Evolutionary conservation across 35 echinoderm and acorn worm species (phyloP).

Genomic region (Amphiura filiformis): DNA sequence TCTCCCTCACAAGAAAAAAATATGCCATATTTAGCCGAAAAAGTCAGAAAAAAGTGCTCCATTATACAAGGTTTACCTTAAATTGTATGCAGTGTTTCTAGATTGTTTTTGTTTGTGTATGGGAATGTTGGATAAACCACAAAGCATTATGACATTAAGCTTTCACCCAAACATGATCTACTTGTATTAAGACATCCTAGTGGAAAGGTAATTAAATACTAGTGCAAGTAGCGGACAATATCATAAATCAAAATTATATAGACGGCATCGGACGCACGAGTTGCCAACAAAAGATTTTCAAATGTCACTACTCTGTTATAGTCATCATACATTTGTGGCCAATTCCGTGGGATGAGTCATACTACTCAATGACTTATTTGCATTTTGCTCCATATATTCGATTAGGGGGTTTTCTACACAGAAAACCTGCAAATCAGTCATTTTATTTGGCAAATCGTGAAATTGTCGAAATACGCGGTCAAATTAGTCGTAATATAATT

Average conservation of each 20-base stretch:
- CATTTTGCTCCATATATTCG: constrained; percentile 5
- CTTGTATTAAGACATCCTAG: background rate
- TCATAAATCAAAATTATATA: background rate
- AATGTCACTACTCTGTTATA: background rate
- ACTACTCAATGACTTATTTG: background rate
- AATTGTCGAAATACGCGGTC: too few relatives aligned
- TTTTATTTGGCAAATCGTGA: too few relatives aligned
- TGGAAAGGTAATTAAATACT: background rate
- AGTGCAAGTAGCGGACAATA: background rate
- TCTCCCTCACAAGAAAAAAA: background rate
- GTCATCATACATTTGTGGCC: background rate
- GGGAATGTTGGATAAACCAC: background rate
- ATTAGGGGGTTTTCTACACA: too few relatives aligned
- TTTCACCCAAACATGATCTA: background rate
- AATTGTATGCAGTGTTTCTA: background rate
- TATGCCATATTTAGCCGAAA: constrained; percentile 6
- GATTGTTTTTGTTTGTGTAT: background rate
- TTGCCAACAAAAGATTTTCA: background rate
- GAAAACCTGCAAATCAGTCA: too few relatives aligned
- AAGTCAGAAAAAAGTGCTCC: background rate
- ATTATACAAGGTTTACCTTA: background rate
- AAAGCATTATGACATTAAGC: background rate
- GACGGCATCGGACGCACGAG: background rate
- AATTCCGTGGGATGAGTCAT: background rate
- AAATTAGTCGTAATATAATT: too few relatives aligned